Conservation (phyloP, 64 coral and sea anemone genomes). For the Pocillopora damicornis region DNA sequence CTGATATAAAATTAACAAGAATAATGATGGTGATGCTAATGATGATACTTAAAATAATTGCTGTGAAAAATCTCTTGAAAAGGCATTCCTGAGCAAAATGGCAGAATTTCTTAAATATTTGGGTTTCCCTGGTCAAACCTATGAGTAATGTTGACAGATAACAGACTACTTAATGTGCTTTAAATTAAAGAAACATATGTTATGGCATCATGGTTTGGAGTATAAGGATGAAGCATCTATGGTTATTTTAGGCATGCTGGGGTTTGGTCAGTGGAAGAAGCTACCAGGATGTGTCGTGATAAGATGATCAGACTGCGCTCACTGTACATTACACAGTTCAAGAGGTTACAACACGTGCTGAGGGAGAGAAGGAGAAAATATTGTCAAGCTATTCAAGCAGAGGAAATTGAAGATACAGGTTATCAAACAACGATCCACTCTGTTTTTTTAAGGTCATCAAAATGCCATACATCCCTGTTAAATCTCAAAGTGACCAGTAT, state of each 20-base stretch:
- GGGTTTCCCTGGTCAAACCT: too few relatives aligned
- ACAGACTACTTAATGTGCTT: too few relatives aligned
- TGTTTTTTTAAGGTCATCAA: neutral
- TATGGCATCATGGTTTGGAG: too few relatives aligned
- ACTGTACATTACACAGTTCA: slow-evolving; percentile 89
- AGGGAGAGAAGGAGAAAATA: slow-evolving; percentile 95
- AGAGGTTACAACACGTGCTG: slow-evolving; percentile 84
- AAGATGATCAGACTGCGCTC: slow-evolving; percentile 87
- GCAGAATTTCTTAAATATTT: too few relatives aligned
- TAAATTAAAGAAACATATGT: too few relatives aligned
- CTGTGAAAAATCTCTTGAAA: too few relatives aligned
- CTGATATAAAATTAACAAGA: too few relatives aligned
- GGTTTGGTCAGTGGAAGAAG: slow-evolving; percentile 92
- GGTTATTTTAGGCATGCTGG: slow-evolving; percentile 82
- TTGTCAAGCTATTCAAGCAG: slow-evolving; percentile 71
- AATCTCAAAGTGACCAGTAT: neutral
- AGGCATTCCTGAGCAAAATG: too few relatives aligned
- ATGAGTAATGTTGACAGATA: too few relatives aligned
- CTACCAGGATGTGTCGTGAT: slow-evolving; percentile 77
- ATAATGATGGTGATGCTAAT: too few relatives aligned
- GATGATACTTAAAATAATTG: too few relatives aligned
- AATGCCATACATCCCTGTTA: neutral
- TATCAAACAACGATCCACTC: neutral
- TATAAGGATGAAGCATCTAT: neutral
- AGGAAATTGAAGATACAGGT: slow-evolving; percentile 76